These are phyloP conservation scores for Cairina moschata DNA, from an alignment of 2,113 vertebrate species.

Conservation along the genomic window DNA sequence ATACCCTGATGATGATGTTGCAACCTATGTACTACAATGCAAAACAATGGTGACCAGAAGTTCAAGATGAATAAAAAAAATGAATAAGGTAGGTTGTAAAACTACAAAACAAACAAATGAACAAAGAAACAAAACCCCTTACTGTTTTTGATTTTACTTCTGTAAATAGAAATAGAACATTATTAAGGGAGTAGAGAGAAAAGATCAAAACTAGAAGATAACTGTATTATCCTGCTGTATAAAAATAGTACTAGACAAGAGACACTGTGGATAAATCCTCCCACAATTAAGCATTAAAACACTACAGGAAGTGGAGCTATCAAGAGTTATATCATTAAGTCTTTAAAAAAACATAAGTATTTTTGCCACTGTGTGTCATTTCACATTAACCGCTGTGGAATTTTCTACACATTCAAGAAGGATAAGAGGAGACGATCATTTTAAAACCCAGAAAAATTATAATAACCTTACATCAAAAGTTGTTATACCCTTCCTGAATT, in stretches of 20 bases:
- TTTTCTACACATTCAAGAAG: background rate
- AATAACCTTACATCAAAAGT: background rate
- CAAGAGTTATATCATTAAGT: background rate
- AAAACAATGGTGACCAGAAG: background rate
- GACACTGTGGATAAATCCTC: background rate
- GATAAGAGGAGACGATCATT: background rate
- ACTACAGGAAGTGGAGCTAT: background rate
- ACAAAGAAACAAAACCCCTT: background rate
- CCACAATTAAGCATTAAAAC: constrained; percentile 9
- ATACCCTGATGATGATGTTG: background rate
- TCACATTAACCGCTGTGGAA: background rate
- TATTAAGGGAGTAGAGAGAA: background rate
- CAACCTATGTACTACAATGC: background rate
- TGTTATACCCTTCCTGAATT: background rate
- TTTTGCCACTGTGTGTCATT: background rate
- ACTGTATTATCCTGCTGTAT: background rate
- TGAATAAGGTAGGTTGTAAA: background rate
- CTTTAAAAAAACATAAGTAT: background rate
- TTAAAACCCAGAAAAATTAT: background rate
- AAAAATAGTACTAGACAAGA: background rate
- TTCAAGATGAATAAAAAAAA: background rate
- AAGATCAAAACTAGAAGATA: background rate
- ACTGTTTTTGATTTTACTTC: background rate
- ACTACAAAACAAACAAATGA: background rate
- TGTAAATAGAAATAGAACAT: background rate